A percentile compares a stretch with the other conserved stretches of the same genome.
Conservation (phyloP, 2,888 invertebrate genomes). For the Apamea crenata region DNA sequence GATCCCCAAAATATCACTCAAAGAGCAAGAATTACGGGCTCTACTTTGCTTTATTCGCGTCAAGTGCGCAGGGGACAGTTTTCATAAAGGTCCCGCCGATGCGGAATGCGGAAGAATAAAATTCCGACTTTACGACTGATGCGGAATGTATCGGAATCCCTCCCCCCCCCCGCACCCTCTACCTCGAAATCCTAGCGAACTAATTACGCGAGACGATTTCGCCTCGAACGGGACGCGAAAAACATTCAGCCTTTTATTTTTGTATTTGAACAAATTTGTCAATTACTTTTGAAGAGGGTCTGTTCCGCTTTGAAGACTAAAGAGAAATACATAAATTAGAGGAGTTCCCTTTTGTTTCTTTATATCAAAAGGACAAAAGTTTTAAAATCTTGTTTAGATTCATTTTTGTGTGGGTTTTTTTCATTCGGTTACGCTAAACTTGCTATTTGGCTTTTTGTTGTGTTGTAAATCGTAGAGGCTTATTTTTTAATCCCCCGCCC, state of each 20-base stretch:
- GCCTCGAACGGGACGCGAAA: slow-evolving; percentile 67
- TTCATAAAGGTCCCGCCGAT: slow-evolving; percentile 77
- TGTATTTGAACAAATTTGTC: slow-evolving; percentile 83
- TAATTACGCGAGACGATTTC: slow-evolving; percentile 81
- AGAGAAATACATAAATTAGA: slow-evolving; percentile 82
- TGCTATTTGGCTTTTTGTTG: slow-evolving; percentile 69
- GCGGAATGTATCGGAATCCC: slow-evolving; percentile 75
- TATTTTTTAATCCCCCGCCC: slow-evolving; percentile 64
- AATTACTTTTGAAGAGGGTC: slow-evolving; percentile 82
- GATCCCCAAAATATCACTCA: slow-evolving; percentile 84
- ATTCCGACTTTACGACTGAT: slow-evolving; percentile 78
- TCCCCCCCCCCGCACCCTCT: slow-evolving; percentile 23
- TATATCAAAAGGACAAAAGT: slow-evolving; percentile 80
- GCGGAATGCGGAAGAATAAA: slow-evolving; percentile 77
- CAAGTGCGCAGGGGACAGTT: slow-evolving; percentile 78
- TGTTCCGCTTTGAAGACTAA: slow-evolving; percentile 73
- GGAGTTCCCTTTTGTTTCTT: slow-evolving; percentile 81
- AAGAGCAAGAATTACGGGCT: slow-evolving; percentile 84
- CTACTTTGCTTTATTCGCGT: slow-evolving; percentile 77
- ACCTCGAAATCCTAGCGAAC: slow-evolving; percentile 74
- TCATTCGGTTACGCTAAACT: slow-evolving; percentile 67
- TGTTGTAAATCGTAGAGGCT: slow-evolving; percentile 67
- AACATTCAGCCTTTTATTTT: slow-evolving; percentile 74
- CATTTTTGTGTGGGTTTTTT: slow-evolving; percentile 77
- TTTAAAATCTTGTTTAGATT: slow-evolving; percentile 83